Evolutionary conservation across 2,888 invertebrate genomes (phyloP).

Genomic region (Caenorhabditis sp.): DNA sequence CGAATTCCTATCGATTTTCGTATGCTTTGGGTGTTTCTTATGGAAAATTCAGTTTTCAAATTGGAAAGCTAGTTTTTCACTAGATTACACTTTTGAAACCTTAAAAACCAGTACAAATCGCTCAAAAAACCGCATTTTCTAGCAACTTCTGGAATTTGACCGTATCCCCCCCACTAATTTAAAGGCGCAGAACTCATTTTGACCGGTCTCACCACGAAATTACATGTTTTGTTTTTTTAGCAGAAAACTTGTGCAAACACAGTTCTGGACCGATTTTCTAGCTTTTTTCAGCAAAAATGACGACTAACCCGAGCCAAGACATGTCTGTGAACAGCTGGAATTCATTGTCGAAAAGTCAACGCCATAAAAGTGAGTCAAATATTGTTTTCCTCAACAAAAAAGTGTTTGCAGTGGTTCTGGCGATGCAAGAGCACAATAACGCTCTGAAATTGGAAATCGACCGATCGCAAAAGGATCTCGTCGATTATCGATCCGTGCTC

Average conservation of each 20-base stretch:
- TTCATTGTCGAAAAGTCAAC: conserved; percentile 13
- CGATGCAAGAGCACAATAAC: conserved; percentile 18
- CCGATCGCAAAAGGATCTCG: conserved; percentile 24
- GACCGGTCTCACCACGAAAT: neutral
- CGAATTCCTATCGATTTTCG: conserved; percentile 21
- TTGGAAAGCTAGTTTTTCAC: too few relatives aligned
- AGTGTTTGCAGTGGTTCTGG: conserved; percentile 26
- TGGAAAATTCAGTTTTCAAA: too few relatives aligned
- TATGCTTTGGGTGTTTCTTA: too few relatives aligned
- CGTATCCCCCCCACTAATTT: too few relatives aligned
- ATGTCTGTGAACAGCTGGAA: conserved; percentile 35
- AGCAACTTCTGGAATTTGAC: neutral
- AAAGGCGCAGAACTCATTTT: neutral
- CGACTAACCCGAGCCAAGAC: conserved; percentile 1
- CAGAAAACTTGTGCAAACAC: too few relatives aligned
- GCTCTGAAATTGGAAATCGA: conserved; percentile 13
- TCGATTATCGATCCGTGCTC: conserved; percentile 14
- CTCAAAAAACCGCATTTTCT: neutral
- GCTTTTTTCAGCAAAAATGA: conserved; percentile 8
- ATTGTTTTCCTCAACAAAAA: neutral
- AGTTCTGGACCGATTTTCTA: too few relatives aligned
- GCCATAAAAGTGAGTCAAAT: conserved; percentile 21
- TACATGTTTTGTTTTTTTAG: neutral
- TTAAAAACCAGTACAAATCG: too few relatives aligned
- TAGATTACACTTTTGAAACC: too few relatives aligned